phyloP scores from a whole-genome alignment of 2,113 vertebrate genomes.

The Crotophaga sulcirostris region DNA sequence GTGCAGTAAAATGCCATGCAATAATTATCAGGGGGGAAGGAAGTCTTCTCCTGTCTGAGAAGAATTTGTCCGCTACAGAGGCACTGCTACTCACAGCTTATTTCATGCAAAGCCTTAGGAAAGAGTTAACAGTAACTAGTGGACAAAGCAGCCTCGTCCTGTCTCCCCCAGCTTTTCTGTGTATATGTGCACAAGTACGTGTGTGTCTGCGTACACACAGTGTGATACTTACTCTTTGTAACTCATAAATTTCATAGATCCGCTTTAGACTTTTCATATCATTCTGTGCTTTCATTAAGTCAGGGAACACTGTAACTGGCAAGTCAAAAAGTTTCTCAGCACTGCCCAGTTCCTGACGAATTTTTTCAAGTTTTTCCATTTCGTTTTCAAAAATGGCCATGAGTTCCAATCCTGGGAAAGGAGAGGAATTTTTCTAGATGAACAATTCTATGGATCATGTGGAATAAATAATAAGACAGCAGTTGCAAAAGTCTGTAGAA shows the following conservation, averaged over 20 bases:
- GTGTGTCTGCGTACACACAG: neutral
- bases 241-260: conserved; percentile 85
- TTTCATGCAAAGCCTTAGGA: neutral
- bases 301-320: conserved; percentile 80
- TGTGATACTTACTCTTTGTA: conserved; percentile 76
- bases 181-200: accelerated
- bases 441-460: neutral
- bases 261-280: conserved; percentile 82
- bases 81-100: neutral
- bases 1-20: neutral
- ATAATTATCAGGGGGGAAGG: neutral
- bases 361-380: conserved; percentile 76
- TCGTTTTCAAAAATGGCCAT: conserved; percentile 81
- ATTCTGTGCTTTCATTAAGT: conserved; percentile 82
- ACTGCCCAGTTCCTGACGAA: conserved; percentile 78
- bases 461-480: neutral
- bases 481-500: neutral
- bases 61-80: neutral
- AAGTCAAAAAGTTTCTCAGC: conserved; percentile 91
- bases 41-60: neutral
- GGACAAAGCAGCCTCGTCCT: neutral
- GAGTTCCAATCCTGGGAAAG: conserved; percentile 78
- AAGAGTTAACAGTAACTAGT: neutral
- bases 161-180: neutral
- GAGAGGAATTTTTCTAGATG: neutral